These are phyloP conservation scores for Oikopleura dioica DNA, from an alignment of 23 tunicate species.

Conservation along the genomic window DNA sequence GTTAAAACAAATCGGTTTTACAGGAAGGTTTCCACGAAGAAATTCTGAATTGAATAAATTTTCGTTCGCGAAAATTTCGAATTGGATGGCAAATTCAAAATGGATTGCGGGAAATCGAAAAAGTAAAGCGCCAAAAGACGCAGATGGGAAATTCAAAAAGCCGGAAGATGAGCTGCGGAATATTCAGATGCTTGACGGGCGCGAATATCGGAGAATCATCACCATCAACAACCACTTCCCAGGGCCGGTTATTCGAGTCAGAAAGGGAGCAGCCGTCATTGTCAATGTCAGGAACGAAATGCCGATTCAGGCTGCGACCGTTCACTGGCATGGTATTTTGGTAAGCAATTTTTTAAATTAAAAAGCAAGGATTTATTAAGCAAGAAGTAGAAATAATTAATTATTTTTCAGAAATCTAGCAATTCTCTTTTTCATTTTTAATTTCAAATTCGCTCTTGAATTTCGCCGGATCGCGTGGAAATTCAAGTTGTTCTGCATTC, in stretches of 20 bases:
- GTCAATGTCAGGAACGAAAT: background rate
- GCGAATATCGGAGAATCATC: background rate
- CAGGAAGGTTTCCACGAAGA: background rate
- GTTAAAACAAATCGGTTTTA: background rate
- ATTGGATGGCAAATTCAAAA: background rate
- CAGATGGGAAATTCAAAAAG: background rate
- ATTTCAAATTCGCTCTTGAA: too few relatives aligned
- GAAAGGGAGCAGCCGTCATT: background rate
- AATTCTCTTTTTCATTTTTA: too few relatives aligned
- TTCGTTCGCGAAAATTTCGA: background rate
- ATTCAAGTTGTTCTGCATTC: too few relatives aligned
- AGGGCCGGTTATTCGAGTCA: background rate
- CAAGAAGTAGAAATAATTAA: too few relatives aligned
- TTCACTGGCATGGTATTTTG: conserved; percentile 10
- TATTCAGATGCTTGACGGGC: conserved; percentile 3
- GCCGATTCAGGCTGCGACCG: conserved; percentile 1
- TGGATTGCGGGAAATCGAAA: background rate
- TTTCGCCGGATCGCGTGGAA: too few relatives aligned
- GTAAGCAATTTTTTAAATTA: too few relatives aligned
- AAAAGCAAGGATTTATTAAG: too few relatives aligned
- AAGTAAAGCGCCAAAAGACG: background rate
- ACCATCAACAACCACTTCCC: conserved; percentile 1
- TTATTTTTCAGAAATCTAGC: too few relatives aligned
- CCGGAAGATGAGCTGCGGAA: background rate
- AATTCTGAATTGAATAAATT: background rate